A percentile compares a stretch with the other conserved stretches of the same genome.
phyloP scores from a whole-genome alignment of 2,888 invertebrate genomes.

The Micoletzkya japonica region DNA sequence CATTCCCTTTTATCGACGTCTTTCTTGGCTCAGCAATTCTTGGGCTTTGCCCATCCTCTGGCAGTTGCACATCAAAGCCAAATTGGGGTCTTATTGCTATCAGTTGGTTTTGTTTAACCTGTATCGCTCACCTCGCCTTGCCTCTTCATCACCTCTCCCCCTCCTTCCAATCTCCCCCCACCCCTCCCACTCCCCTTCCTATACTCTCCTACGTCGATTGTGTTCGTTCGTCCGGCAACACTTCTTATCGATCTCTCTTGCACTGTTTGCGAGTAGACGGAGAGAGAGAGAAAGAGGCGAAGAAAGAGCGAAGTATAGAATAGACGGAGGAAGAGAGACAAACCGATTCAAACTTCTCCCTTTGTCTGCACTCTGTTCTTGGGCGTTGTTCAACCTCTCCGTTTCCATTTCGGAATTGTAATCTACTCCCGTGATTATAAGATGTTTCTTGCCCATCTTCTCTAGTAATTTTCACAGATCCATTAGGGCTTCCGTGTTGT shows the following conservation, averaged over 20 bases:
- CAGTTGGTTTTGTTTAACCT: neutral
- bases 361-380: neutral
- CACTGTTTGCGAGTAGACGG: neutral
- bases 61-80: neutral
- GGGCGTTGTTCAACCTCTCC: neutral
- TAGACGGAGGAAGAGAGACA: too few species aligned
- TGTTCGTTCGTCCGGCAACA: neutral
- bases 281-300: too few species aligned
- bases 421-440: too few species aligned
- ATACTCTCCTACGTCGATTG: neutral
- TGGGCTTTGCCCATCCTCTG: neutral
- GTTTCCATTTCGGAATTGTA: too few species aligned
- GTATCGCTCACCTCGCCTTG: neutral
- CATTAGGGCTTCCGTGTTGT: too few species aligned
- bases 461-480: too few species aligned
- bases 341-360: neutral
- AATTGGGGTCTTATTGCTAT: neutral
- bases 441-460: too few species aligned
- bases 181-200: neutral
- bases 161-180: neutral
- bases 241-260: neutral
- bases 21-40: neutral
- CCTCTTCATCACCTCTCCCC: neutral
- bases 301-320: too few species aligned
- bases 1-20: neutral